These are phyloP conservation scores for Acromyrmex heyeri DNA, from an alignment of 1,140 invertebrate species.

Conservation along the genomic window DNA sequence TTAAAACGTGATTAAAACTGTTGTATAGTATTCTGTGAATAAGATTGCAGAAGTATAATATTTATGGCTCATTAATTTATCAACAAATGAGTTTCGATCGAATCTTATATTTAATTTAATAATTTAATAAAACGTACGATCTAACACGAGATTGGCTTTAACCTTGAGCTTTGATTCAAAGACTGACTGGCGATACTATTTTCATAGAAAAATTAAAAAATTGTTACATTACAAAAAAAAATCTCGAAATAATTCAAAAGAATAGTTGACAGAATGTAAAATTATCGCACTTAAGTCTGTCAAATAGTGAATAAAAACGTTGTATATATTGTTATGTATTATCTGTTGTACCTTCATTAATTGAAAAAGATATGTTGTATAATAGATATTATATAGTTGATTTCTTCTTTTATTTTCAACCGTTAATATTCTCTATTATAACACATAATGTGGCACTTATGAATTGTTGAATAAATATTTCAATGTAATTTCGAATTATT, in stretches of 20 bases:
- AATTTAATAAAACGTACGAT: conserved; percentile 52
- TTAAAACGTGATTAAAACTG: conserved; percentile 23
- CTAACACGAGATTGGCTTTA: conserved; percentile 44
- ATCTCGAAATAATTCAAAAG: not conserved
- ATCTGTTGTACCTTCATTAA: not conserved
- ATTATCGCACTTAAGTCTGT: not conserved
- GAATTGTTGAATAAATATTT: conserved; percentile 44
- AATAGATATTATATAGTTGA: not conserved
- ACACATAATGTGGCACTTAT: conserved; percentile 42
- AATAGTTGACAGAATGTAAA: not conserved
- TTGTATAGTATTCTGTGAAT: not conserved
- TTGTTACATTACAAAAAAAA: not conserved
- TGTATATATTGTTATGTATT: conserved; percentile 8
- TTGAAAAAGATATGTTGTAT: conserved; percentile 7
- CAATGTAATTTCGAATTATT: conserved; percentile 1
- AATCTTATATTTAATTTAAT: conserved; percentile 30
- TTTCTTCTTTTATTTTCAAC: not conserved
- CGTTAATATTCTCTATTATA: conserved; percentile 41
- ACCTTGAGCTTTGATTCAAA: conserved; percentile 48
- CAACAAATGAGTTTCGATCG: conserved; percentile 2
- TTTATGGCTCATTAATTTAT: conserved; percentile 18
- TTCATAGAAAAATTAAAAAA: not conserved
- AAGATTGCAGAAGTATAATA: not conserved
- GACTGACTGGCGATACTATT: not conserved
- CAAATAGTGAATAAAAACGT: not conserved